Base-by-base conservation (phyloP, 2,888 invertebrate species). In the Temnothorax ravouxi region DNA sequence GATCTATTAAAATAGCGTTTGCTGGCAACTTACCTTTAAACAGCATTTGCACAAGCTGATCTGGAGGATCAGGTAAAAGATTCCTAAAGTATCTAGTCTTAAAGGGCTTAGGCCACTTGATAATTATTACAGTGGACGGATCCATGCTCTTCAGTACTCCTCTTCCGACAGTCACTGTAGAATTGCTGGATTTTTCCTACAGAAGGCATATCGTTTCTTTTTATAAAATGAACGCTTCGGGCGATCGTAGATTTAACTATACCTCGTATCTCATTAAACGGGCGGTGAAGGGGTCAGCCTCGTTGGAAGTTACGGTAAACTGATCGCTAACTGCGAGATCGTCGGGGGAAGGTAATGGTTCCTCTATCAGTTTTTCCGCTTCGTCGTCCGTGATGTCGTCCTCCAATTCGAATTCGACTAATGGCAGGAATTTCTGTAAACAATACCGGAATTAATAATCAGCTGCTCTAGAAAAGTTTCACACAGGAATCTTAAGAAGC, bases 361-460 rank as follows among this genome's bases (percentile, higher is more conserved):
- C 96, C 91, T 97, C 96, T 86, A 99, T 97, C 84, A 99, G 95
- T 79, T 97, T 96, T 84, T 97, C 95, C 0, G 99, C 99, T 95
- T 99, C 99, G 77, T 97, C 97, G 89, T 98, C 97, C 0, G 96
- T 95, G 77, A 99, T 97, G 59, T 97, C 98, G 61, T 97, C 97
- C 88, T 98, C 98, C 0, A 99, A 96, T 92, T 97, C 96, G 95
- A 99, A 99, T 95, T 99, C 98, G 8, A 99, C 98, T 87, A 99
- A 95, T 0, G 99, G 99, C 84, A 99, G 95, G 66, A n/a, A 99
- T 97, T 96, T 99, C 99, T 98, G 95, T 15, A 93, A 90, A 76
- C 38, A 3, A 41, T 52, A 50, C 3, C 38, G 8, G 1, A 54
- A 25, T 71, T 84, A 81, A 61, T 34, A 52, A 59, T 52, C 34